Evolutionary conservation across 2,797 vertebrate species (phyloP).

Genomic region (Anisognathus igniventris): DNA sequence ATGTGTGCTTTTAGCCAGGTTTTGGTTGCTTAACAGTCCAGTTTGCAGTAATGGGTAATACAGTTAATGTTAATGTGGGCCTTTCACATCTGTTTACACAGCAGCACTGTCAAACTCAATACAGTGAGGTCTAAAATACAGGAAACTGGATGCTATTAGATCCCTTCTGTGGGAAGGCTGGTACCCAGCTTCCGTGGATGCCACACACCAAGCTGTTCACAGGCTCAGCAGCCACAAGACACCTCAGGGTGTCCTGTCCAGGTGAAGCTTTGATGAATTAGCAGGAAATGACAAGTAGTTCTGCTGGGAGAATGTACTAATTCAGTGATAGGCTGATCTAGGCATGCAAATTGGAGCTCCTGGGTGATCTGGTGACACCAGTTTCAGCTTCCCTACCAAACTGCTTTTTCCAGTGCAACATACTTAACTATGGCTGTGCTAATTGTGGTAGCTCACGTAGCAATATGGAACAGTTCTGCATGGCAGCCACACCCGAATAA

Average conservation of each 20-base stretch:
- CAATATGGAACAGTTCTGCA: not conserved
- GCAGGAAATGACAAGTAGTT: not conserved
- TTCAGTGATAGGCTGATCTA: not conserved
- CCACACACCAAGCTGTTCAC: not conserved
- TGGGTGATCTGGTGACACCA: not conserved
- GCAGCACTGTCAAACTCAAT: not conserved
- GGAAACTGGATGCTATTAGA: not conserved
- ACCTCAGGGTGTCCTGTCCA: not conserved
- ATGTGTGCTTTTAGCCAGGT: not conserved
- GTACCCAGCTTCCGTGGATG: not conserved
- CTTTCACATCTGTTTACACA: not conserved
- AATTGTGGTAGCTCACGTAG: not conserved
- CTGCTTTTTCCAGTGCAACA: not conserved
- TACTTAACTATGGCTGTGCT: not conserved
- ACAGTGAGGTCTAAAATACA: not conserved
- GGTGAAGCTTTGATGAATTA: not conserved
- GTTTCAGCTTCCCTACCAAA: not conserved
- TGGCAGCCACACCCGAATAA: not conserved
- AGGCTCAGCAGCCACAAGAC: rapidly evolving
- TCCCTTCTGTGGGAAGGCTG: not conserved
- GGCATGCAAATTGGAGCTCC: not conserved
- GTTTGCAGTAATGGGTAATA: not conserved
- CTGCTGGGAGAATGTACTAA: not conserved
- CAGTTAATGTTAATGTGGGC: not conserved
- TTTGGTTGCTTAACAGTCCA: not conserved